Percentiles rank a stretch among this genome's conserved stretches.
phyloP scores from a whole-genome alignment of 23 tunicate species.

The Halocynthia aurantium region DNA sequence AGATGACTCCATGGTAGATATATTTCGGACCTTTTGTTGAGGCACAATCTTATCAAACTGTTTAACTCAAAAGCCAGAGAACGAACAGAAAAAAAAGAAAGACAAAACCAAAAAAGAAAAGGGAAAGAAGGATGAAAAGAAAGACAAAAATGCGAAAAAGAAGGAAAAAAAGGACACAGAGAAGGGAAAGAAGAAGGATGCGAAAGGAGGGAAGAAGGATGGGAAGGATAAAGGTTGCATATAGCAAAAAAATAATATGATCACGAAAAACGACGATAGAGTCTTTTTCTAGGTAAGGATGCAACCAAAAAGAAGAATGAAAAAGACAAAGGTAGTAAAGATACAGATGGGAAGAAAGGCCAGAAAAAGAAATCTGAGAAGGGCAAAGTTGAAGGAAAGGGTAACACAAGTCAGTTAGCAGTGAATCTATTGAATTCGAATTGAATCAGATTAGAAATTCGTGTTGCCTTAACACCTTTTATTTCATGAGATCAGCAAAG shows the following conservation, averaged over 20 bases:
- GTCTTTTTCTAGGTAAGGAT: not conserved
- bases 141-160: constrained; percentile 1
- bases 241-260: not conserved
- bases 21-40: not conserved
- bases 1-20: not conserved
- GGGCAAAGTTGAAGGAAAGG: not conserved
- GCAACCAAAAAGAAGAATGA: not conserved
- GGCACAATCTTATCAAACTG: not conserved
- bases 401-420: not conserved
- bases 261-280: not conserved
- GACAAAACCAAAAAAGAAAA: not conserved
- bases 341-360: not conserved
- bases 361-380: constrained; percentile 11
- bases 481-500: too few relatives aligned
- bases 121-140: not conserved
- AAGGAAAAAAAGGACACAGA: not conserved
- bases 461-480: not conserved
- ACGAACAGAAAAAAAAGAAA: not conserved
- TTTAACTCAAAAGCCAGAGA: not conserved
- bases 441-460: not conserved
- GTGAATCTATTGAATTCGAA: not conserved
- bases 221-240: not conserved
- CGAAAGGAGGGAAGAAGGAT: constrained; percentile 8
- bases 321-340: not conserved
- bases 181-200: constrained; percentile 1